Percentiles rank a stretch among this genome's conserved stretches.
These are phyloP conservation scores for Mesopsocus fuscifrons DNA, from an alignment of 2,888 invertebrate species.

Conservation along the genomic window DNA sequence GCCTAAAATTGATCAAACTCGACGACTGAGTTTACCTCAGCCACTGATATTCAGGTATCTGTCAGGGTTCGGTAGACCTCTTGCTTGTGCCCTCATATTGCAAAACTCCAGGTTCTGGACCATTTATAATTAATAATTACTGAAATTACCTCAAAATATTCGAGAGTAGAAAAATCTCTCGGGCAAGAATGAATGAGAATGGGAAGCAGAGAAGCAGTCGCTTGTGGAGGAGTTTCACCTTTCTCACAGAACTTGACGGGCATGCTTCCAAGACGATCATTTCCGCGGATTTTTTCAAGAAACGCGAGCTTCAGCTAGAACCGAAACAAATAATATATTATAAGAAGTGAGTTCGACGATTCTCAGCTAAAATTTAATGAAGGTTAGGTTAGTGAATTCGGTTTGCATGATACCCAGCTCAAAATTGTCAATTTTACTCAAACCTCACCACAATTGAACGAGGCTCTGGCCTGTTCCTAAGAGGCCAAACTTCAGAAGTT, in stretches of 20 bases:
- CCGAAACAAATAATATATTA: slow-evolving; percentile 10
- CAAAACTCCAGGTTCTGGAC: too few relatives aligned
- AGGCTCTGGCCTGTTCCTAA: too few relatives aligned
- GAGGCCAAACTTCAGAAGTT: too few relatives aligned
- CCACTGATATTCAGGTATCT: too few relatives aligned
- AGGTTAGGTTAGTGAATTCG: too few relatives aligned
- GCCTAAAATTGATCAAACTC: neutral
- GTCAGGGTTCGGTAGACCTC: too few relatives aligned
- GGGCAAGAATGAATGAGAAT: slow-evolving; percentile 63
- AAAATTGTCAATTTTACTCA: too few relatives aligned
- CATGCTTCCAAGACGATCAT: slow-evolving; percentile 33
- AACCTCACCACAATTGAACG: too few relatives aligned
- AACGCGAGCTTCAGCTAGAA: slow-evolving; percentile 49
- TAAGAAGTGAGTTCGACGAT: neutral
- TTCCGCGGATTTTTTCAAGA: slow-evolving; percentile 36
- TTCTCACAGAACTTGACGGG: slow-evolving; percentile 53
- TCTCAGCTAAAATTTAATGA: neutral
- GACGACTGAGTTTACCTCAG: neutral
- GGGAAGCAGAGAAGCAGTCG: slow-evolving; percentile 42
- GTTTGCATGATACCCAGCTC: too few relatives aligned
- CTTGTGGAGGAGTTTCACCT: slow-evolving; percentile 33
- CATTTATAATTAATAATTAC: too few relatives aligned
- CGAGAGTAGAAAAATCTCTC: slow-evolving; percentile 65
- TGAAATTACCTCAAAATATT: slow-evolving; percentile 54
- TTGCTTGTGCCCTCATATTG: too few relatives aligned